Conservation (phyloP, 2,888 invertebrate genomes). For the Drosophila maculinotata region DNA sequence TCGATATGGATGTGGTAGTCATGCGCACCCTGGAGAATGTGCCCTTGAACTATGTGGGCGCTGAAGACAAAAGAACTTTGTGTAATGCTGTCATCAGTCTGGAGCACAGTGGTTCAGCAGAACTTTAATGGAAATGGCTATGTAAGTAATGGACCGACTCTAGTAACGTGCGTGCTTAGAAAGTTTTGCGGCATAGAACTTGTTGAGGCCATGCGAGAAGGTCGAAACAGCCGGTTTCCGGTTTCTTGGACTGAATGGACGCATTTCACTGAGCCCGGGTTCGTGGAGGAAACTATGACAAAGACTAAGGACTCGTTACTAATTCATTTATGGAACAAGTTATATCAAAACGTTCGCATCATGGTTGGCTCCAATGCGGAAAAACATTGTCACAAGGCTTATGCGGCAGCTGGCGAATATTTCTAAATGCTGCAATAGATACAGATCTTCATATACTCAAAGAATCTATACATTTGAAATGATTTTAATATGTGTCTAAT, state of each 20-base stretch:
- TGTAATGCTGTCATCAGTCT: slow-evolving; percentile 89
- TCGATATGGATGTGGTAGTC: slow-evolving; percentile 91
- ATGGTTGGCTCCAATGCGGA: slow-evolving; percentile 76
- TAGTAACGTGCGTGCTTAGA: slow-evolving; percentile 88
- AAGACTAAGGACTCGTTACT: slow-evolving; percentile 73
- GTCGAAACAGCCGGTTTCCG: slow-evolving; percentile 86
- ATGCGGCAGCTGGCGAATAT: slow-evolving; percentile 72
- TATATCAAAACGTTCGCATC: slow-evolving; percentile 61
- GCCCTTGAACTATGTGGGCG: slow-evolving; percentile 82
- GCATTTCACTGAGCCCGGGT: slow-evolving; percentile 86
- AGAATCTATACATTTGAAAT: too few species aligned
- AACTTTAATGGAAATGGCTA: slow-evolving; percentile 87
- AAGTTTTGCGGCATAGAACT: slow-evolving; percentile 86
- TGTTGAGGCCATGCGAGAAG: slow-evolving; percentile 86
- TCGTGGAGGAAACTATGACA: slow-evolving; percentile 82
- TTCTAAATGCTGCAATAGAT: slow-evolving; percentile 46
- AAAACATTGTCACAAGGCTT: slow-evolving; percentile 80
- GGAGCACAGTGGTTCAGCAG: slow-evolving; percentile 82
- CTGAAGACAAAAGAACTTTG: slow-evolving; percentile 86
- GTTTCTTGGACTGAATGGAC: slow-evolving; percentile 87
- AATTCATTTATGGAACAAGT: slow-evolving; percentile 83
- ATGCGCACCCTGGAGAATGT: slow-evolving; percentile 85
- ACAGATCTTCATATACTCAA: slow-evolving; percentile 22
- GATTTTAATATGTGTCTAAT: too few species aligned
- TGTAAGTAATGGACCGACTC: slow-evolving; percentile 85